Conservation (phyloP, 1,140 invertebrate genomes). For the Drosophila leontia region DNA sequence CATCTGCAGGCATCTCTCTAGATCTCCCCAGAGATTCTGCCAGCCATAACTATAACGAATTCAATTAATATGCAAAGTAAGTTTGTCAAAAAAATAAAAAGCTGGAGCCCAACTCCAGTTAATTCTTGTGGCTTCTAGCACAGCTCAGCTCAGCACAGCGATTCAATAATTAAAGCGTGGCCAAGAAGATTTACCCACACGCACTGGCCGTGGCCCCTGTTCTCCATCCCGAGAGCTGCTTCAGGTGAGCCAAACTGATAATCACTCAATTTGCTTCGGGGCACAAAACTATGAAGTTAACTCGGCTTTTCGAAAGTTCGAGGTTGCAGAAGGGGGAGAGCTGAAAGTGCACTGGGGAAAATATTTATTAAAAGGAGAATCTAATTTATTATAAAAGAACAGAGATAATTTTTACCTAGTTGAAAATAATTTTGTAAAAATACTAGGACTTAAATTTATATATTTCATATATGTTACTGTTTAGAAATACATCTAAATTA, state of each 20-base stretch:
- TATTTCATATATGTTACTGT: no score
- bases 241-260: conserved; percentile 76
- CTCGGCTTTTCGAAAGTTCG: conserved; percentile 64
- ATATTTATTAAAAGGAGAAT: neutral
- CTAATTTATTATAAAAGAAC: neutral
- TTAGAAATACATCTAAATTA: no score
- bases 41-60: conserved; percentile 43
- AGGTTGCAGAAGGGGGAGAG: neutral
- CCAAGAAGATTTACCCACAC: conserved; percentile 51
- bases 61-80: conserved; percentile 67
- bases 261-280: conserved; percentile 78
- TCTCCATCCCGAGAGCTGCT: neutral
- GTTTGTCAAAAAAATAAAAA: conserved; percentile 35
- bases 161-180: conserved; percentile 55
- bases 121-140: conserved; percentile 19
- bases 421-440: no score
- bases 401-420: no score
- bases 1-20: conserved; percentile 5
- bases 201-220: conserved; percentile 25
- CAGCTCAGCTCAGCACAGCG: conserved; percentile 30
- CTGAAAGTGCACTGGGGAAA: neutral
- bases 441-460: no score
- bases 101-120: conserved; percentile 31
- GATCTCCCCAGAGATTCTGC: neutral
- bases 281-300: conserved; percentile 78